Evolutionary conservation across 2,888 invertebrate genomes (phyloP).

Genomic region (Volucella inanis): DNA sequence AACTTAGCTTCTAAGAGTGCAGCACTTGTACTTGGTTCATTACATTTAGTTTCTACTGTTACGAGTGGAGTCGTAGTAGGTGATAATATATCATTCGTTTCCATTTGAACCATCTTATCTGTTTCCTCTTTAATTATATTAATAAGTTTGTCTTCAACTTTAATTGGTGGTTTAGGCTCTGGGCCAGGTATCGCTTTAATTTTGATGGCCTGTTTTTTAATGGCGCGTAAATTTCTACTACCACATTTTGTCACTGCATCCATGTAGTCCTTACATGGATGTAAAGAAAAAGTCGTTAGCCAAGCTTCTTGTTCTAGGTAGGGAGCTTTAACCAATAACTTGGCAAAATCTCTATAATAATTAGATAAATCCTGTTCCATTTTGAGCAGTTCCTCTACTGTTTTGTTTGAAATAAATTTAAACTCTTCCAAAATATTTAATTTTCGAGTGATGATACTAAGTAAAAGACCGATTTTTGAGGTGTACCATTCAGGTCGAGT

Average conservation of each 20-base stretch:
- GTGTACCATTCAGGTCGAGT: constrained; percentile 80
- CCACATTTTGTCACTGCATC: constrained; percentile 79
- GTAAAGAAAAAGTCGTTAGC: constrained; percentile 81
- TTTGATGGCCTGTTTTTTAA: constrained; percentile 73
- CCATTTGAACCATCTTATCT: not conserved
- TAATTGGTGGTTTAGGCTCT: constrained; percentile 3
- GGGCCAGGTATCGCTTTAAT: constrained; percentile 74
- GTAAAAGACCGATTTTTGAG: constrained; percentile 79
- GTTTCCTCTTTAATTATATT: not conserved
- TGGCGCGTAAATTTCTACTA: constrained; percentile 75
- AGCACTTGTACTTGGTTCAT: not conserved
- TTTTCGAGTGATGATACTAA: constrained; percentile 80
- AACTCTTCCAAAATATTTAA: constrained; percentile 80
- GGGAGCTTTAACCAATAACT: constrained; percentile 78
- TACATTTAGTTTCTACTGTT: too few species aligned
- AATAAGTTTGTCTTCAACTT: not conserved
- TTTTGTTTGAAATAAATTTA: constrained; percentile 80
- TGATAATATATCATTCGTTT: too few species aligned
- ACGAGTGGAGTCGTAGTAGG: not conserved
- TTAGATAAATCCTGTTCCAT: constrained; percentile 79
- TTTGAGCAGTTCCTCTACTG: constrained; percentile 79
- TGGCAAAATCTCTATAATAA: constrained; percentile 80
- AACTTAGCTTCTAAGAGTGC: not conserved
- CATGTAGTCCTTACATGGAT: constrained; percentile 78
- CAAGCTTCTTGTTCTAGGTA: constrained; percentile 81